phyloP scores from a whole-genome alignment of 2,888 invertebrate genomes.

The Drosophila aldrichi region DNA sequence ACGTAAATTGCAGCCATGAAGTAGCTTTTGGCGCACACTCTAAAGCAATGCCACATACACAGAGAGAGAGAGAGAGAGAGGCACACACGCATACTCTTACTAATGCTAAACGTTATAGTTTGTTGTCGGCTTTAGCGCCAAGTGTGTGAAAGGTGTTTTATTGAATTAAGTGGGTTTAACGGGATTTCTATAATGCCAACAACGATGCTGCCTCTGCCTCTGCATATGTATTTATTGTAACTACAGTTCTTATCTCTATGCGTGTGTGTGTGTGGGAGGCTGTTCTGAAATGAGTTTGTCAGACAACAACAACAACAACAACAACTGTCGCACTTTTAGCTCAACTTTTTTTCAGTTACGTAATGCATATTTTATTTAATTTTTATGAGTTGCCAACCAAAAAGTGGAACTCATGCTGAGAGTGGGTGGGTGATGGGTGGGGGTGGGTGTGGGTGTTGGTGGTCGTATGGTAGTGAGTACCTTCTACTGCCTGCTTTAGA shows the following conservation, averaged over 20 bases:
- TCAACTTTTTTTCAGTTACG: slow-evolving; percentile 60
- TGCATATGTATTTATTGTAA: slow-evolving; percentile 77
- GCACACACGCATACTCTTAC: slow-evolving; percentile 28
- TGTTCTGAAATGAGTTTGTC: slow-evolving; percentile 57
- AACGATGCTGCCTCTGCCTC: slow-evolving; percentile 35
- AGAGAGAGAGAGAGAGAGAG: not conserved
- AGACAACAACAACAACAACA: slow-evolving; percentile 37
- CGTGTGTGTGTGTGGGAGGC: slow-evolving; percentile 21
- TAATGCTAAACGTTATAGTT: slow-evolving; percentile 67
- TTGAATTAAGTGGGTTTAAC: slow-evolving; percentile 81
- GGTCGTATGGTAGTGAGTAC: too few relatives aligned
- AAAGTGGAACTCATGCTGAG: slow-evolving; percentile 60
- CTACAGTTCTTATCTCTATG: slow-evolving; percentile 55
- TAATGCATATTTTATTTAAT: slow-evolving; percentile 81
- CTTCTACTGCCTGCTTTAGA: not conserved
- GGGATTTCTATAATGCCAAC: slow-evolving; percentile 79
- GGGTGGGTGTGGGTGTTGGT: not conserved
- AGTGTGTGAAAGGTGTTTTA: slow-evolving; percentile 82
- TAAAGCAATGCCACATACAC: slow-evolving; percentile 51
- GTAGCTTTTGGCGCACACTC: slow-evolving; percentile 79
- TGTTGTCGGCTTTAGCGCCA: slow-evolving; percentile 78
- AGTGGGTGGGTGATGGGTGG: not conserved
- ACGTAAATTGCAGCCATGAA: slow-evolving; percentile 81
- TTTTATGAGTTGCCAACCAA: slow-evolving; percentile 67
- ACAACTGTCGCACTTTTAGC: slow-evolving; percentile 61